Evolutionary conservation across 2,113 vertebrate genomes (phyloP).

Genomic region (Salvelinus fontinalis): DNA sequence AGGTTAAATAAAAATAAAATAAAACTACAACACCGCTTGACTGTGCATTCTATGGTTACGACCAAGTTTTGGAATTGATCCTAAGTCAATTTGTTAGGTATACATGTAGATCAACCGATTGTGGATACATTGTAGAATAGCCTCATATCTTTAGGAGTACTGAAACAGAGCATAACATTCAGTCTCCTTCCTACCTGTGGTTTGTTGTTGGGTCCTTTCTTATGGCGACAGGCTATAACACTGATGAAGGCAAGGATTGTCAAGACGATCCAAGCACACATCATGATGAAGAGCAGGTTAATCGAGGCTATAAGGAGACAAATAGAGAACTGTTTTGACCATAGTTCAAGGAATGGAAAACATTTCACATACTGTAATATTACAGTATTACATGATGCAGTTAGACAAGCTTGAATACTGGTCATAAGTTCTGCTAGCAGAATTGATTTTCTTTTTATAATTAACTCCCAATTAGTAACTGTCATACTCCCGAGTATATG

Average conservation of each 20-base stretch:
- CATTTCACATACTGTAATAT: not conserved
- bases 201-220: conserved; percentile 60
- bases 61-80: no score
- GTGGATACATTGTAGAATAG: conserved; percentile 40
- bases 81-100: not conserved
- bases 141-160: not conserved
- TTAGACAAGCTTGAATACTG: not conserved
- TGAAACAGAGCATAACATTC: not conserved
- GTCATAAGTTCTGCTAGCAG: not conserved
- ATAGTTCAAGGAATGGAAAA: not conserved
- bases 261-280: conserved; percentile 72
- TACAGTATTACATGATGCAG: not conserved
- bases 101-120: conserved; percentile 36
- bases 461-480: not conserved
- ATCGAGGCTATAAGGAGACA: conserved; percentile 61
- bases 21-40: no score
- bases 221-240: conserved; percentile 72
- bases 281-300: conserved; percentile 78
- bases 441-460: not conserved
- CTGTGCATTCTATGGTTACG: no score
- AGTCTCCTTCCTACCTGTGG: conserved; percentile 72
- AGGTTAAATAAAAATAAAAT: no score
- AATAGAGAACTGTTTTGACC: not conserved
- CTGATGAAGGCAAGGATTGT: conserved; percentile 76
- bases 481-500: no score